A percentile compares a stretch with the other conserved stretches of the same genome.
Conservation (phyloP, 2,113 vertebrate species). For the Odontophorus gujanensis region DNA sequence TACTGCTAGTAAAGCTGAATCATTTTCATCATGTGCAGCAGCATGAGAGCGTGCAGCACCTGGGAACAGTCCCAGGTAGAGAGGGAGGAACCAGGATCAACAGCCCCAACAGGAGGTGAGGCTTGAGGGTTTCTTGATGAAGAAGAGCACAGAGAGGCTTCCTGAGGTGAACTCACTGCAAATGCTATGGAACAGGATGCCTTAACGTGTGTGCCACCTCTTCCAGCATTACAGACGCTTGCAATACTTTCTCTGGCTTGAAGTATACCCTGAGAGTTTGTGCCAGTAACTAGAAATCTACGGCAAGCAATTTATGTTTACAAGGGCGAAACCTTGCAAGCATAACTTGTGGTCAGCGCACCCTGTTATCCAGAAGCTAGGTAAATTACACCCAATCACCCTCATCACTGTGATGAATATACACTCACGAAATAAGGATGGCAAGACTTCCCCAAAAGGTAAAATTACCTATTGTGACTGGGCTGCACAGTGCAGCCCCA, state of each 20-base stretch:
- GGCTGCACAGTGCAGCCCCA: background rate
- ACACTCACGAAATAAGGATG: background rate
- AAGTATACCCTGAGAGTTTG: background rate
- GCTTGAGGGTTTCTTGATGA: background rate
- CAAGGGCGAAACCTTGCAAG: background rate
- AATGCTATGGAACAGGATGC: background rate
- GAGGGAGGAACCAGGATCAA: background rate
- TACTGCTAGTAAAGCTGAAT: background rate
- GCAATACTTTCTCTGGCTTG: background rate
- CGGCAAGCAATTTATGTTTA: background rate
- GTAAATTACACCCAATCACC: background rate
- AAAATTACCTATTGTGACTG: background rate
- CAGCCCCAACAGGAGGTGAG: background rate
- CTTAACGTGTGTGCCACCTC: accelerated
- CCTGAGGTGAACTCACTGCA: background rate
- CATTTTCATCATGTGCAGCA: background rate
- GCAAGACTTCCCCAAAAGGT: background rate
- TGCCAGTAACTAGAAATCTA: background rate
- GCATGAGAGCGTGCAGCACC: background rate
- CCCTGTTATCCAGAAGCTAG: background rate
- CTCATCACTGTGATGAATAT: accelerated
- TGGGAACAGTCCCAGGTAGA: background rate
- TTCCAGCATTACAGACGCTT: background rate
- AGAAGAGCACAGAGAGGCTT: background rate
- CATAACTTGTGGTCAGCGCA: accelerated